These are phyloP conservation scores for Andrena dorsata DNA, from an alignment of 2,888 invertebrate species.

Conservation along the genomic window DNA sequence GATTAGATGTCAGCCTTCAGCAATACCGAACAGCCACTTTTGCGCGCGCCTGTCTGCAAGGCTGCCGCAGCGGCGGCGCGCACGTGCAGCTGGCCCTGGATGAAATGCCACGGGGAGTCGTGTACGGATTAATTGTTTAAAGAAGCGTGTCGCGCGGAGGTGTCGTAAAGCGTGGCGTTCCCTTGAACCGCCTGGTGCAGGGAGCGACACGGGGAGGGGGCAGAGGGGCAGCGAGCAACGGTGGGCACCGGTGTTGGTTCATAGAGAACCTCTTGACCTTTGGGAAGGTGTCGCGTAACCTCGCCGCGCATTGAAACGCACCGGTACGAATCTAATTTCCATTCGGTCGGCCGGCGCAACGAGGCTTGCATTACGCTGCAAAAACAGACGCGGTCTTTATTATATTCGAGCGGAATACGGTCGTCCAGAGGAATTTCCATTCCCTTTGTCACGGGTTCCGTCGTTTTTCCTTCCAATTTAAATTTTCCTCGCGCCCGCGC, in stretches of 20 bases:
- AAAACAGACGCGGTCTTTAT: slow-evolving; percentile 15
- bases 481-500: slow-evolving; percentile 22
- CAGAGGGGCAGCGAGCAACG: background rate
- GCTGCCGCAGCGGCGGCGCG: slow-evolving; percentile 6
- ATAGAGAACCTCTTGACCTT: slow-evolving; percentile 44
- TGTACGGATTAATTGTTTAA: slow-evolving; percentile 33
- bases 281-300: slow-evolving; percentile 41
- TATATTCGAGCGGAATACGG: slow-evolving; percentile 20
- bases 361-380: slow-evolving; percentile 38
- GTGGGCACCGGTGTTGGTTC: background rate
- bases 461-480: slow-evolving; percentile 18
- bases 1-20: slow-evolving; percentile 18
- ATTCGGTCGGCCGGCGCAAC: slow-evolving; percentile 25
- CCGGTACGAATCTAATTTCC: slow-evolving; percentile 44
- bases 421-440: slow-evolving; percentile 31
- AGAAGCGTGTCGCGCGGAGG: slow-evolving; percentile 23
- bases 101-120: slow-evolving; percentile 20
- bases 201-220: background rate
- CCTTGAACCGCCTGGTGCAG: slow-evolving; percentile 14
- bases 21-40: slow-evolving; percentile 9
- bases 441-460: slow-evolving; percentile 36
- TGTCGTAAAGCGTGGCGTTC: slow-evolving; percentile 25
- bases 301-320: slow-evolving; percentile 26
- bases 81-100: slow-evolving; percentile 8
- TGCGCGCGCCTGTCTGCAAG: background rate